phyloP scores from a whole-genome alignment of 1,140 invertebrate genomes.

The Metopolophium dirhodum region DNA sequence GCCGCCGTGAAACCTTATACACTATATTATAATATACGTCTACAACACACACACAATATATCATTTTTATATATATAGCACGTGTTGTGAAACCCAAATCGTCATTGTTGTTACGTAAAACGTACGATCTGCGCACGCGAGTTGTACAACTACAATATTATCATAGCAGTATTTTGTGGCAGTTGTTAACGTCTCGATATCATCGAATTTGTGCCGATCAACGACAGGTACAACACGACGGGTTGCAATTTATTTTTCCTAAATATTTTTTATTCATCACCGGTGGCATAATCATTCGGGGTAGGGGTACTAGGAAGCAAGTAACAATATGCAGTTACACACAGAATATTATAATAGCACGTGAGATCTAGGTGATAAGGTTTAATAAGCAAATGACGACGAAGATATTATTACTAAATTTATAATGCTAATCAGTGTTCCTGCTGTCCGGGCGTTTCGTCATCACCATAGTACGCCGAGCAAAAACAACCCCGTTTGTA shows the following conservation, averaged over 20 bases:
- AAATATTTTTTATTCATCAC: not conserved
- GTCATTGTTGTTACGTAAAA: not conserved
- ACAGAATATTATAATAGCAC: not conserved
- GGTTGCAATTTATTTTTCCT: not conserved
- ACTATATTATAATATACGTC: too few relatives aligned
- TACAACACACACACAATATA: not conserved
- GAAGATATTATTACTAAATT: not conserved
- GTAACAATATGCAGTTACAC: not conserved
- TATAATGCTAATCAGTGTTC: not conserved
- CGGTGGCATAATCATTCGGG: not conserved
- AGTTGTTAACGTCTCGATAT: not conserved
- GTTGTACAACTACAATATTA: not conserved
- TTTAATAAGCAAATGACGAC: not conserved
- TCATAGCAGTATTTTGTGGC: not conserved
- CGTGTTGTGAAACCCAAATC: not conserved
- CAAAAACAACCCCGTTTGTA: not conserved
- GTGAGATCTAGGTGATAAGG: not conserved
- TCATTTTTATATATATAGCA: not conserved
- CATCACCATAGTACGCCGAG: not conserved
- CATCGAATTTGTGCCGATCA: not conserved
- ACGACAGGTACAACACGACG: not conserved
- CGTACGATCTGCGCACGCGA: not conserved
- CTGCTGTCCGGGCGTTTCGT: not conserved
- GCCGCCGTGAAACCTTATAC: not conserved
- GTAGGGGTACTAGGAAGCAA: not conserved